Base-by-base conservation (phyloP, 2,888 invertebrate genomes). In the Caenorhabditis sp. region DNA sequence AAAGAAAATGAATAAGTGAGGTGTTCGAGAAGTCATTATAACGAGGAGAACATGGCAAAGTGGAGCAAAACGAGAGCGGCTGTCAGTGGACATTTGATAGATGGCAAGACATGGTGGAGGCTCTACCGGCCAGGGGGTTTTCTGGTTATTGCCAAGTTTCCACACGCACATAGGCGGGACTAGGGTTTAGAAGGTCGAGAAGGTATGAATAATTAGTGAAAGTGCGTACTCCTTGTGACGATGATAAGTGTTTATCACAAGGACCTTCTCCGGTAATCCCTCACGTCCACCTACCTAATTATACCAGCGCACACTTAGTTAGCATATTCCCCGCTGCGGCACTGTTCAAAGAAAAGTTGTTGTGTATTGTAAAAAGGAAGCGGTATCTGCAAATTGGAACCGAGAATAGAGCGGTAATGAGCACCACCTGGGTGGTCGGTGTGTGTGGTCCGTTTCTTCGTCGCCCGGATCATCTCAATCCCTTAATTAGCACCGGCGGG, bases 221-320 rank as follows among this genome's bases (percentile, higher is more conserved):
- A 37, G 67, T 50, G 60, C 74, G n/a, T n/a, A n/a, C n/a, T n/a
- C n/a, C n/a, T n/a, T n/a, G n/a, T n/a, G n/a, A n/a, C n/a, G n/a
- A 74, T 37, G 65, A 74, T 67, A 76, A 76, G 76, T 76, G 76
- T 76, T 76, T 76, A 76, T 76, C 76, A 76, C 35, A 76, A 40
- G 40, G 40, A 40, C 40, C 40, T 13, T 32, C 32, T 32, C 32
- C 32, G 4, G 9, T 6, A 32, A n/a, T n/a, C n/a, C n/a, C n/a
- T n/a, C n/a, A n/a, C n/a, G n/a, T n/a, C n/a, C n/a, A n/a, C n/a
- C n/a, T n/a, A n/a, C n/a, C 32, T 32, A 4, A 32, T 32, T 32
- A 32, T 32, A 32, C 32, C 32, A 9, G 32, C 40, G 15, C 9
- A 15, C 15, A 40, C 40, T 40, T 40, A 11, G 40, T 40, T 40